phyloP scores from a whole-genome alignment of 1,140 invertebrate genomes.

The Drosophila kanapiae region DNA sequence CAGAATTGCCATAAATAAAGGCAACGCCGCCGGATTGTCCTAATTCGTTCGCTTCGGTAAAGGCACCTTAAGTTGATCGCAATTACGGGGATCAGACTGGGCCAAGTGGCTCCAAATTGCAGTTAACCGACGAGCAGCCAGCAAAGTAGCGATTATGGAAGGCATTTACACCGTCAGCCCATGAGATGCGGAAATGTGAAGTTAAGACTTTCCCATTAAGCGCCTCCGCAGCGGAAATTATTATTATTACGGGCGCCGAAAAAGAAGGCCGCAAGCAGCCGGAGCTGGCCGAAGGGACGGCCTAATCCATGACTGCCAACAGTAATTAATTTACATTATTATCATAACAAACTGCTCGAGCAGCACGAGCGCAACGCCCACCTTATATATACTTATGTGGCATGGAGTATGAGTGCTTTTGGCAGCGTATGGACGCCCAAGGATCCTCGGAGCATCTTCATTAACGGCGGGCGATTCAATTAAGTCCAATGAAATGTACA shows the following conservation, averaged over 20 bases:
- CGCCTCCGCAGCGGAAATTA: conserved; percentile 49
- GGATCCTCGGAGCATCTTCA: conserved; percentile 57
- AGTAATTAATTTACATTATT: conserved; percentile 79
- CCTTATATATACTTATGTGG: conserved; percentile 12
- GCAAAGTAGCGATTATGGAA: conserved; percentile 32
- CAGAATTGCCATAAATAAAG: conserved; percentile 20
- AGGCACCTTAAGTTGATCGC: conserved; percentile 26
- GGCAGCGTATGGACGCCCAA: conserved; percentile 19
- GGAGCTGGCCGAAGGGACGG: conserved; percentile 6
- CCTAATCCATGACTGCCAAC: conserved; percentile 48
- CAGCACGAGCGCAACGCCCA: conserved; percentile 8
- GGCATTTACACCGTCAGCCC: conserved; percentile 41
- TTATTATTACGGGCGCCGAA: conserved; percentile 52
- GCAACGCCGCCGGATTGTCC: conserved; percentile 9
- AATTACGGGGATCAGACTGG: conserved; percentile 46
- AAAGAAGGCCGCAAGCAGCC: neutral
- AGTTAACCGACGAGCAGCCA: conserved; percentile 15
- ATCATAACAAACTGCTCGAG: conserved; percentile 70
- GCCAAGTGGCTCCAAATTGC: conserved; percentile 41
- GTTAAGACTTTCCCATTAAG: conserved; percentile 39
- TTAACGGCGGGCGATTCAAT: conserved; percentile 69
- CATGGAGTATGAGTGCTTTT: conserved; percentile 31
- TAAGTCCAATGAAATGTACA: conserved; percentile 71
- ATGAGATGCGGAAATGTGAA: conserved; percentile 24
- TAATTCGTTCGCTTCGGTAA: conserved; percentile 19